Conservation (phyloP, 2,888 invertebrate species). For the Stenchaetothrips biformis region DNA sequence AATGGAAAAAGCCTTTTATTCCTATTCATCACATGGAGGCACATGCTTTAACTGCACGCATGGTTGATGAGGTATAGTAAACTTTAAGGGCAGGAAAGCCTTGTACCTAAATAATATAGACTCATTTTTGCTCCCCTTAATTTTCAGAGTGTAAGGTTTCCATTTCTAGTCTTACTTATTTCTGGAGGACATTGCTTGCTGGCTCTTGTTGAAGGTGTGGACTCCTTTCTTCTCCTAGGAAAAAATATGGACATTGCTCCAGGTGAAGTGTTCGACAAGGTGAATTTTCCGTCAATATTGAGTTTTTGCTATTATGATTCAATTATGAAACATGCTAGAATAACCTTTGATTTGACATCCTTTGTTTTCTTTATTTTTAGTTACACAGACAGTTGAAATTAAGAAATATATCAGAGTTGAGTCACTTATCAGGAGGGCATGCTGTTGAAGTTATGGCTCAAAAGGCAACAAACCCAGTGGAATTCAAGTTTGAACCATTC, state of each 20-base stretch:
- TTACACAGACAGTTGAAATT: slow-evolving; percentile 78
- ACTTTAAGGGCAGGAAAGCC: background rate
- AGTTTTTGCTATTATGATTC: slow-evolving; percentile 30
- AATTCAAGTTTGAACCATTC: no score
- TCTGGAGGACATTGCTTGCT: slow-evolving; percentile 92
- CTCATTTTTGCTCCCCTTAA: slow-evolving; percentile 34
- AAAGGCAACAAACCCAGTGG: slow-evolving; percentile 49
- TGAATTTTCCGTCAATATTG: slow-evolving; percentile 42
- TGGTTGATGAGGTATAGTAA: slow-evolving; percentile 56
- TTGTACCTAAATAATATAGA: background rate
- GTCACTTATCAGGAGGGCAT: slow-evolving; percentile 71
- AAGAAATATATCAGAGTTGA: slow-evolving; percentile 67
- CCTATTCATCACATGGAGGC: slow-evolving; percentile 99
- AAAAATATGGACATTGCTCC: slow-evolving; percentile 78
- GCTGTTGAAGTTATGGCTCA: slow-evolving; percentile 79
- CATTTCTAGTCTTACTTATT: slow-evolving; percentile 81
- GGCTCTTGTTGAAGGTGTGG: slow-evolving; percentile 65
- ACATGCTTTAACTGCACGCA: slow-evolving; percentile 84
- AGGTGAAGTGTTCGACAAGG: slow-evolving; percentile 92
- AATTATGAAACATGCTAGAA: slow-evolving; percentile 25
- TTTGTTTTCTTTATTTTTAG: slow-evolving; percentile 46
- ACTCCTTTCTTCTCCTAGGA: slow-evolving; percentile 76
- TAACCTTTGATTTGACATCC: background rate
- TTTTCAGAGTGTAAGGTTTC: slow-evolving; percentile 63
- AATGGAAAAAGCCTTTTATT: slow-evolving; percentile 72